Conservation (phyloP, 1,140 invertebrate genomes). For the Drosophila pruinosa region DNA sequence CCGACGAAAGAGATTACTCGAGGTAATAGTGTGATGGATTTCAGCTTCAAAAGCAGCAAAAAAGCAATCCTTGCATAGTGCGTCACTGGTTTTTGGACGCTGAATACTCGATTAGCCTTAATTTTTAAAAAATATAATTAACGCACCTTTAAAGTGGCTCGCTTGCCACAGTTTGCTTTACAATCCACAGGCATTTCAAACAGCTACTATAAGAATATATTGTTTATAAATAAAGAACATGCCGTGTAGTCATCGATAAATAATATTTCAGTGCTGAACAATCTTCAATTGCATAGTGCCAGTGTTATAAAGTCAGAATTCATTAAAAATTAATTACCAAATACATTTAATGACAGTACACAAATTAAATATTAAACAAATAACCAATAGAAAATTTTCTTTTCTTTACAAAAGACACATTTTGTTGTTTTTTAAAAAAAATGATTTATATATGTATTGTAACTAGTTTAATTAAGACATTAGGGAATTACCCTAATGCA, state of each 20-base stretch:
- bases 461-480: neutral
- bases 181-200: constrained; percentile 86
- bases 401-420: too few species aligned
- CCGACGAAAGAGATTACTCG: constrained; percentile 92
- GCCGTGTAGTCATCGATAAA: constrained; percentile 25
- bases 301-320: neutral
- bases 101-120: too few species aligned
- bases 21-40: constrained; percentile 96
- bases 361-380: too few species aligned
- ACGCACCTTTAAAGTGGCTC: constrained; percentile 88
- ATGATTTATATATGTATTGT: neutral
- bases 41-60: constrained; percentile 97
- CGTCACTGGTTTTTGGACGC: constrained; percentile 95
- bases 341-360: neutral
- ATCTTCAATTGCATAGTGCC: too few species aligned
- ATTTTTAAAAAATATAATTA: too few species aligned
- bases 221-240: constrained; percentile 41
- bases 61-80: constrained; percentile 97
- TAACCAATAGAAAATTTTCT: too few species aligned
- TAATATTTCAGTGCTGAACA: neutral
- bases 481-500: neutral
- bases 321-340: neutral
- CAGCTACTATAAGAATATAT: neutral
- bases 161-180: constrained; percentile 88
- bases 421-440: neutral